Evolutionary conservation across 92 coral and sea anemone species (phyloP).

Genomic region (Parazoanthus darwini): DNA sequence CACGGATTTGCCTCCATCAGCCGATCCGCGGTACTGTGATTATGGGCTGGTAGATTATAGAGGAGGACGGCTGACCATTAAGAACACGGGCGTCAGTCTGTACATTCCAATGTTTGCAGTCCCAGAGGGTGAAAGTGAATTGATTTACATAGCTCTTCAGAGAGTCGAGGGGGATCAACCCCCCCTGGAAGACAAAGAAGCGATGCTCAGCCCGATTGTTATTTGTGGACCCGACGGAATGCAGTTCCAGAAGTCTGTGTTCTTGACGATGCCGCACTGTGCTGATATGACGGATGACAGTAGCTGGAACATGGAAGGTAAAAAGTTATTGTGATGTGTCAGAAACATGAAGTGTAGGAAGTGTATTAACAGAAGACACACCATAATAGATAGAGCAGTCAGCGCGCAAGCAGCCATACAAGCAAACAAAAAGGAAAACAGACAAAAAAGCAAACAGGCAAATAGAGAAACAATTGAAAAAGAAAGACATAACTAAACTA

Average conservation of each 20-base stretch:
- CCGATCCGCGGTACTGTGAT: slow-evolving; percentile 27
- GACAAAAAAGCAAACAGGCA: not conserved
- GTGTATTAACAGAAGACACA: not conserved
- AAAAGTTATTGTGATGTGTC: not conserved
- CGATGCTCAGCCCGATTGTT: slow-evolving; percentile 33
- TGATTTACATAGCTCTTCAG: slow-evolving; percentile 34
- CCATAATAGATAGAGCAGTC: not conserved
- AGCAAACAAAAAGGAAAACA: not conserved
- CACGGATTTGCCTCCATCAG: slow-evolving; percentile 10
- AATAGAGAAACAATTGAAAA: not conserved
- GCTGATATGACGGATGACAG: slow-evolving; percentile 30
- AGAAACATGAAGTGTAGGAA: not conserved
- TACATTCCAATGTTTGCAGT: slow-evolving; percentile 19
- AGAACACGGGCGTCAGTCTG: slow-evolving; percentile 26
- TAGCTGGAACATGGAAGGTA: slow-evolving; percentile 42
- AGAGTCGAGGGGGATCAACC: slow-evolving; percentile 12
- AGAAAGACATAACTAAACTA: not conserved
- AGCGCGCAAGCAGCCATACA: not conserved
- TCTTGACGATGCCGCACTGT: slow-evolving; percentile 39
- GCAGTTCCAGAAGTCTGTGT: slow-evolving; percentile 37
- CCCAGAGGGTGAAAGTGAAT: slow-evolving; percentile 15
- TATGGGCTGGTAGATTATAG: slow-evolving; percentile 23
- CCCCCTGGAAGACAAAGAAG: not conserved
- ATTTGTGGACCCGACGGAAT: slow-evolving; percentile 39
- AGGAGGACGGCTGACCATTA: slow-evolving; percentile 25